phyloP scores from a whole-genome alignment of 2,113 vertebrate genomes.

The Callionymus lyra region DNA sequence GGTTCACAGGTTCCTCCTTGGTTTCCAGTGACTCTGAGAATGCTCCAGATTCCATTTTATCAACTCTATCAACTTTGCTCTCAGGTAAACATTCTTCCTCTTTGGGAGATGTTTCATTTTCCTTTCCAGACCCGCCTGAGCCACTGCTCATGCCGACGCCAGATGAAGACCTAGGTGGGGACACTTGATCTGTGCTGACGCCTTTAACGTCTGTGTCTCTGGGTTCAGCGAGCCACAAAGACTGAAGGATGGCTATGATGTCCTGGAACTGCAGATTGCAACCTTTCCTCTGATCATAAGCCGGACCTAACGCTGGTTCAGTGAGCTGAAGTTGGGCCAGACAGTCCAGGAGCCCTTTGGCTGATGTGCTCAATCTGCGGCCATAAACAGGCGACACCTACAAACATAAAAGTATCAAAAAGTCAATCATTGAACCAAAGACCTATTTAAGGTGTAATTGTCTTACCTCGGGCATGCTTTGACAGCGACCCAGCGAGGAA shows the following conservation, averaged over 20 bases:
- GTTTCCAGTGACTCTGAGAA: background rate
- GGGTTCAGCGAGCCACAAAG: constrained; percentile 66
- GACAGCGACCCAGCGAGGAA: constrained; percentile 68
- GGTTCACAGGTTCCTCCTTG: background rate
- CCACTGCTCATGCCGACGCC: constrained; percentile 78
- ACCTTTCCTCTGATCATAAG: constrained; percentile 25
- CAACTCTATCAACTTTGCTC: constrained; percentile 3
- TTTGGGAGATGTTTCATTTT: constrained; percentile 32
- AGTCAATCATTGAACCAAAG: background rate
- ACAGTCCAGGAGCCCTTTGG: constrained; percentile 70
- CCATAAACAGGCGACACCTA: constrained; percentile 72
- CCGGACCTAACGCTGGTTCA: constrained; percentile 47
- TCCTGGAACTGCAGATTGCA: constrained; percentile 51
- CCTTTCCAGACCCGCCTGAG: constrained; percentile 75
- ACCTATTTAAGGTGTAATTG: background rate
- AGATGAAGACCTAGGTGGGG: constrained; percentile 74
- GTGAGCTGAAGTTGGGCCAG: constrained; percentile 74
- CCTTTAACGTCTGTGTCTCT: constrained; percentile 16
- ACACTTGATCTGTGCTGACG: constrained; percentile 26
- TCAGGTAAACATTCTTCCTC: constrained; percentile 17
- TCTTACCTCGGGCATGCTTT: constrained; percentile 70
- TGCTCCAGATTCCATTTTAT: background rate
- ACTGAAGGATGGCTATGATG: constrained; percentile 70
- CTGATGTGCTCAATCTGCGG: constrained; percentile 71
- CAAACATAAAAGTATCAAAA: background rate